Evolutionary conservation across 1,140 invertebrate genomes (phyloP), one percentile per base, ranked within the genome.

Genomic region (Coelopa frigida): DNA sequence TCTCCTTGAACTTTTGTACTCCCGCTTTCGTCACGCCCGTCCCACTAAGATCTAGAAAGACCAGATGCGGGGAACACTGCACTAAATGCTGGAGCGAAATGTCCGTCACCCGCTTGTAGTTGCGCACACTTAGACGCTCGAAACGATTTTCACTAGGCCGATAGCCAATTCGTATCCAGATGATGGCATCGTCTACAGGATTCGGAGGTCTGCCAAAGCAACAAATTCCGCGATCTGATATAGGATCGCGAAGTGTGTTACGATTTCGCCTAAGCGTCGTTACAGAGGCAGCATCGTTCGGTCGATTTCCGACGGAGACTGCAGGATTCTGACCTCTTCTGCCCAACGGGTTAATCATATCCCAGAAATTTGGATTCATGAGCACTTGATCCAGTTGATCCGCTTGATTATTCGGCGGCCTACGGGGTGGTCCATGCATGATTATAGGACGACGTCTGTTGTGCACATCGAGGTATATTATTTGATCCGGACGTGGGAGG

Each of bases 41-140:
- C 2, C 77, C 75, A 3, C 73, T 76, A 12, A 84, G 73, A 61
- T 84, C 81, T 3, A 85, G 58, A 35, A 72, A 70, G 14, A 70
- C 59, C 3, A 85, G 58, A 48, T 72, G 64, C 0, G 78, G 77
- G 1, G 79, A 78, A 23, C 78, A 78, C 6, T 73, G 70, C 0
- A 73, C 72, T 43, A 83, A 64, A 56, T 83, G 80, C 14, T 70
- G 52, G 10, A 85, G 54, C 49, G 78, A 79, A n/a, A 73, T 63
- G 56, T 84, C 76, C 3, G 82, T 83, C 2, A 85, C 75, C 44
- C 69, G 70, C 6, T 72, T 65, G 61, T 79, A 85, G 39, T 82
- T 79, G 32, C 77, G 76, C 27, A 75, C 69, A 4, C 73, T 67
- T 6, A 70, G 47, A 5, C 59, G 53, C 46, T 64, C 64, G 10